Base-by-base conservation (phyloP, 1,140 invertebrate genomes). In the Penaeus vannamei region DNA sequence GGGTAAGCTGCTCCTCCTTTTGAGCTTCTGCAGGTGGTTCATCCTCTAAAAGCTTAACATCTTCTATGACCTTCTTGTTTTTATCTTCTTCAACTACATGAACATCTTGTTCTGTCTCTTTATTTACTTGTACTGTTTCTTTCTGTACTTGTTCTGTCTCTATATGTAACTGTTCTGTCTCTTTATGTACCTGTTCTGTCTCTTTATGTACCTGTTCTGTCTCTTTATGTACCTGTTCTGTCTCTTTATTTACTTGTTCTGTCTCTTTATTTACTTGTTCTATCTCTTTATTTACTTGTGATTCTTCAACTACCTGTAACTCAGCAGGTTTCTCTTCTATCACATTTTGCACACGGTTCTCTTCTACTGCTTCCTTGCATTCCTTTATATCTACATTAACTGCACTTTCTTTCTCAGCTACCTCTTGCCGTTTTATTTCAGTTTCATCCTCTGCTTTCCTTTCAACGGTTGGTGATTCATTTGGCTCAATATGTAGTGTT, bases 381-480 rank as follows among this genome's bases (percentile, higher is more conserved):
- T 81, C 79, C n/a, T 81, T 81, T 26, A 59, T 46, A 81, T 59
- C 12, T 53, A 80, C 36, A 42, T 42, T 80, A 20, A 80, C 77
- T 53, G 46, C 77, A 42, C 77, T 53, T 12, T 80, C 79, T 22
- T 81, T 46, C 79, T 81, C 79, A 81, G 79, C 36, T 53, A 53
- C 12, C 53, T 53, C 53, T 53, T 53, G 53, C 12, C 17, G 12
- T 53, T 53, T 53, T 17, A 53, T 53, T 53, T 53, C 53, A 53
- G 0, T 2, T 0, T 53, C 53, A 53, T 0, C 53, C 17, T 53
- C 53, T 17, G 17, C 10, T 53, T 53, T 53, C 1, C 53, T 53
- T 14, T 12, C 17, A 14, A 14, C 53, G 14, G 14, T 17, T 14
- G 53, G 53, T 53, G 53, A 53, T 53, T 53, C 53, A 14, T 53